A percentile compares a stretch with the other conserved stretches of the same genome.
Evolutionary conservation across 2,113 vertebrate genomes (phyloP).

Genomic region (Grus americana): DNA sequence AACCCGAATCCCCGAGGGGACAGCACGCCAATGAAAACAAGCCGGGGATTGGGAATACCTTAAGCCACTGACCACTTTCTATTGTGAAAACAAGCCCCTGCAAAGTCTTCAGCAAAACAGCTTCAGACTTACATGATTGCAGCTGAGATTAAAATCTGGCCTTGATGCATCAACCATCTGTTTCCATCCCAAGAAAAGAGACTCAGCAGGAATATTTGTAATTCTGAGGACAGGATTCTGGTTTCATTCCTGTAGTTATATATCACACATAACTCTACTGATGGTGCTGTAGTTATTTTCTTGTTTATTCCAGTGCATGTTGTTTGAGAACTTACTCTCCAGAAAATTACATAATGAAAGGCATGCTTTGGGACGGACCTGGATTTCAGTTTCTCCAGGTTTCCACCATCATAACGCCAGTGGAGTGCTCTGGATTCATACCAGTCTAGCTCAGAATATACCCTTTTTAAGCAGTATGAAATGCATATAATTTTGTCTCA

Average conservation of each 20-base stretch:
- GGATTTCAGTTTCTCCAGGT: not conserved
- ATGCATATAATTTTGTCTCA: slow-evolving; percentile 1
- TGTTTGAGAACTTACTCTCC: not conserved
- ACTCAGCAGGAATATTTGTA: slow-evolving; percentile 41
- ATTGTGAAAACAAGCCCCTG: slow-evolving; percentile 50
- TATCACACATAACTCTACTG: not conserved
- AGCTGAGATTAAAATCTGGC: slow-evolving; percentile 58
- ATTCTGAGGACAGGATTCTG: slow-evolving; percentile 14
- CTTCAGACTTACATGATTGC: slow-evolving; percentile 28
- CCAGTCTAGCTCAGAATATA: not conserved
- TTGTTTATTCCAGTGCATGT: not conserved
- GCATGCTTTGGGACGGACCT: not conserved
- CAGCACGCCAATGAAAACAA: not conserved
- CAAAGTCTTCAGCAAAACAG: slow-evolving; percentile 40
- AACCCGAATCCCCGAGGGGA: not conserved
- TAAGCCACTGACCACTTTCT: slow-evolving; percentile 57
- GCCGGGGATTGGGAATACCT: slow-evolving; percentile 18
- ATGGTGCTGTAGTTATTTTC: not conserved
- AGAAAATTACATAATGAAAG: not conserved
- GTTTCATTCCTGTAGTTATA: slow-evolving; percentile 19
- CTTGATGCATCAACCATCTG: slow-evolving; percentile 44
- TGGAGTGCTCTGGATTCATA: not conserved
- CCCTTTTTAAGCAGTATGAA: not conserved
- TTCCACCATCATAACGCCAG: not conserved
- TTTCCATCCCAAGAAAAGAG: slow-evolving; percentile 35